Percentiles rank a stretch among this genome's conserved stretches.
Conservation (phyloP, 1,140 invertebrate genomes). For the Saxidomus purpurata region DNA sequence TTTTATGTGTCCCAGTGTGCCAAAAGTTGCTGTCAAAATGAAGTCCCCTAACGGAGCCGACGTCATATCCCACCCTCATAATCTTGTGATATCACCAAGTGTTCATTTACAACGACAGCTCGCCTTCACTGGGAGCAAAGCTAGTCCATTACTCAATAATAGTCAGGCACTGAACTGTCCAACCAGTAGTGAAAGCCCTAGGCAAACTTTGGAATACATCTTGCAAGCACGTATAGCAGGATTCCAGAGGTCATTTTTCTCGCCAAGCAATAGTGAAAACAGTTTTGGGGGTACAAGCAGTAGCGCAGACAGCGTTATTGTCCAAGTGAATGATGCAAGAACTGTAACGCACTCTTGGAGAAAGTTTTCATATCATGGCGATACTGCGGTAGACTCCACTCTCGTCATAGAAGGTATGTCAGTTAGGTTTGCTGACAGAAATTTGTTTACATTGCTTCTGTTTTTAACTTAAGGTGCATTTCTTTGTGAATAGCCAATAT, state of each 20-base stretch:
- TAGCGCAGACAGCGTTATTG: constrained; percentile 83
- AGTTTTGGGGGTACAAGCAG: constrained; percentile 80
- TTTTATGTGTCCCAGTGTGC: constrained; percentile 63
- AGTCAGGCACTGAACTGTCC: constrained; percentile 62
- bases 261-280: constrained; percentile 81
- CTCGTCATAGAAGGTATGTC: constrained; percentile 78
- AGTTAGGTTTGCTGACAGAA: neutral
- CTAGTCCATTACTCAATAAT: constrained; percentile 64
- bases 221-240: constrained; percentile 20
- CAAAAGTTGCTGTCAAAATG: constrained; percentile 51
- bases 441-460: too few relatives aligned
- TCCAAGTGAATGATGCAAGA: constrained; percentile 83
- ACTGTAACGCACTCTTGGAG: constrained; percentile 84
- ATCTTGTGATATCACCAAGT: constrained; percentile 65
- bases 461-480: too few relatives aligned
- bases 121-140: constrained; percentile 42
- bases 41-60: constrained; percentile 49
- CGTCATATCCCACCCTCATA: constrained; percentile 36
- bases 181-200: constrained; percentile 35
- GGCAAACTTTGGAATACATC: constrained; percentile 45
- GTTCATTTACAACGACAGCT: constrained; percentile 63
- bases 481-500: too few relatives aligned
- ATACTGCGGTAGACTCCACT: constrained; percentile 78
- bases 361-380: constrained; percentile 77
- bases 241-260: constrained; percentile 82